Evolutionary conservation across 2,113 vertebrate genomes (phyloP), one percentile per base, ranked within the genome.

Genomic region (Thalassarche chlororhynchos): DNA sequence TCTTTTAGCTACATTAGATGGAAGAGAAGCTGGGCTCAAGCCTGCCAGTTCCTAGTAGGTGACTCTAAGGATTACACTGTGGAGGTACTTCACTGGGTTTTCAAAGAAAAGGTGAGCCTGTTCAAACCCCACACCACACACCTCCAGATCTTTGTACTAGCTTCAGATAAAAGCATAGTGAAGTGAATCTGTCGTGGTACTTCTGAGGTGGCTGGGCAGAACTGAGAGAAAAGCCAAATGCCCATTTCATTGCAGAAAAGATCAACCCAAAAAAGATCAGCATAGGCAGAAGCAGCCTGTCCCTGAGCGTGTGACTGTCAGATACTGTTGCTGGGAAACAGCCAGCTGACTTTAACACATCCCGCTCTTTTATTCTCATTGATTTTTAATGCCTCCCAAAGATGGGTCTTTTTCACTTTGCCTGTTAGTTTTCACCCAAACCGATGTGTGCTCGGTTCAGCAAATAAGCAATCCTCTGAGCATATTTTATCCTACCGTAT

Each of bases 261-360:
- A 81, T 89, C 69, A 91, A 64, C n/a, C 47, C 15, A 3, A 32
- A 84, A 87, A 91, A 91, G 87, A 82, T 79, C 24, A 95, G 84
- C 72, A 75, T 4, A 75, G 80, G 52, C 69, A 91, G 61, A 78
- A 94, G 52, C 65, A 95, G 72, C 68, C 46, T 86, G 76, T 88
- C 83, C 64, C 65, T 71, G 47, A 55, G 76, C 76, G 23, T 75
- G 38, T 81, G 51, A 44, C 77, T 89, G 80, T 85, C 77, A 89
- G 66, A 72, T 82, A 38, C 69, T 51, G 95, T 91, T 96, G 87
- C 94, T 96, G 94, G 94, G 81, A 89, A 91, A 96, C 84, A 95
- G 69, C 84, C 72, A 92, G 42, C 68, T 64, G 81, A 84, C 65
- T 95, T 93, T 57, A 94, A 82, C 3, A 0, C 70, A 79, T 79